Conservation (phyloP, 2,113 vertebrate genomes). For the Eulacestoma nigropectus region DNA sequence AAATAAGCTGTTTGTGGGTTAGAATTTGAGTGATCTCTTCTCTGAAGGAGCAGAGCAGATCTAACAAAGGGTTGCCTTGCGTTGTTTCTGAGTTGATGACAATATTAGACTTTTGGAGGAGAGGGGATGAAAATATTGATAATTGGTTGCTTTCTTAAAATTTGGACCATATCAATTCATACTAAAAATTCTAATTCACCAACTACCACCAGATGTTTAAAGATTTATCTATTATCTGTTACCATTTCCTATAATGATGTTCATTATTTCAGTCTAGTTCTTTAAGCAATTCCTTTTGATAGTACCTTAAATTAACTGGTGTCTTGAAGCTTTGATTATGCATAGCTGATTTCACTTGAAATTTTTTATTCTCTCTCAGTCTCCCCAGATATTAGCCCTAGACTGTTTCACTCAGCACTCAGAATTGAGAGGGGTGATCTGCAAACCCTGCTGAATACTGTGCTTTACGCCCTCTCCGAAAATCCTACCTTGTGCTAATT, state of each 20-base stretch:
- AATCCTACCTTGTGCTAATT: background rate
- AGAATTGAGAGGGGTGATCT: background rate
- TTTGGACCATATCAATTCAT: background rate
- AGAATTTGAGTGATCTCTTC: background rate
- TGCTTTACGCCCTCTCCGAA: background rate
- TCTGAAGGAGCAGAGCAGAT: background rate
- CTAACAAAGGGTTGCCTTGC: background rate
- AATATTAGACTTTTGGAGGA: background rate
- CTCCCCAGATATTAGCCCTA: background rate
- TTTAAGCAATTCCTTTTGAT: background rate
- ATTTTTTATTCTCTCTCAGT: background rate
- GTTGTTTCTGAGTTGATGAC: background rate
- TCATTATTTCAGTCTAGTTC: background rate
- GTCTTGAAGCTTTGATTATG: background rate
- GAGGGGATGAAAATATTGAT: background rate
- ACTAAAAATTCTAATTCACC: background rate
- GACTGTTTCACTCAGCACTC: background rate
- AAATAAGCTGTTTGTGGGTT: background rate
- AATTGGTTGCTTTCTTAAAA: background rate
- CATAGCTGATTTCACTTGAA: background rate
- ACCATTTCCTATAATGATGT: background rate
- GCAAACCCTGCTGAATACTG: accelerated
- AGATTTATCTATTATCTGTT: background rate
- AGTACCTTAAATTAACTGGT: background rate
- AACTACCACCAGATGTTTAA: background rate